phyloP scores from a whole-genome alignment of 2,888 invertebrate species.

The Liposcelis brunnea region DNA sequence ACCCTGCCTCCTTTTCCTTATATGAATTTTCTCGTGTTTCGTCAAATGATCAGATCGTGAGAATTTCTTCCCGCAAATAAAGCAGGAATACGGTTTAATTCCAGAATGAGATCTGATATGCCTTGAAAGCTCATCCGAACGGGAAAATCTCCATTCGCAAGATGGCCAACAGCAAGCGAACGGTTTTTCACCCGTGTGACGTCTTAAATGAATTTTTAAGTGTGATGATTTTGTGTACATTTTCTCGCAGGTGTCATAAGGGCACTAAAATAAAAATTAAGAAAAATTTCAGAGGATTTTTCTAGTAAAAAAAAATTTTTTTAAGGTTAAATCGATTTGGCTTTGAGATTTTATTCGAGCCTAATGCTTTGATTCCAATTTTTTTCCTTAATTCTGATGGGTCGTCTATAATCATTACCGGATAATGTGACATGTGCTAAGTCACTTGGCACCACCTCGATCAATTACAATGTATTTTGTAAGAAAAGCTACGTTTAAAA shows the following conservation, averaged over 20 bases:
- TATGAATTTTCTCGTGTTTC: constrained; percentile 77
- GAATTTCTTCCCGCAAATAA: constrained; percentile 74
- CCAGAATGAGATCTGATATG: constrained; percentile 92
- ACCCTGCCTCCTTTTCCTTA: constrained; percentile 29
- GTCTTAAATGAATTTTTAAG: constrained; percentile 68
- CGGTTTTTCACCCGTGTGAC: constrained; percentile 68
- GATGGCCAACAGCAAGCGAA: constrained; percentile 58
- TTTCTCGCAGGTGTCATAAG: constrained; percentile 54
- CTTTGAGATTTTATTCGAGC: too few species aligned
- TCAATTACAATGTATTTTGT: too few species aligned
- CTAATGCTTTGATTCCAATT: too few species aligned
- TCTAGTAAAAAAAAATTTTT: too few species aligned
- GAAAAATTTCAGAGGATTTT: too few species aligned
- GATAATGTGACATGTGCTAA: too few species aligned
- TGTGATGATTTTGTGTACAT: constrained; percentile 82
- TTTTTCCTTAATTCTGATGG: too few species aligned
- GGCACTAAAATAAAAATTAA: constrained; percentile 38
- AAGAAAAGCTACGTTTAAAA: too few species aligned
- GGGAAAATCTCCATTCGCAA: constrained; percentile 83
- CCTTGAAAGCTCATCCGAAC: constrained; percentile 84
- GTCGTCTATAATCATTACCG: too few species aligned
- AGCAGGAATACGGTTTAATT: constrained; percentile 81
- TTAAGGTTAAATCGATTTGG: too few species aligned
- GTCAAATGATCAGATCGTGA: constrained; percentile 86
- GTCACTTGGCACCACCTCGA: too few species aligned